Percentiles rank a stretch among this genome's conserved stretches.
These are phyloP conservation scores for Platycnemis pennipes DNA, from an alignment of 2,888 invertebrate species.

Conservation along the genomic window DNA sequence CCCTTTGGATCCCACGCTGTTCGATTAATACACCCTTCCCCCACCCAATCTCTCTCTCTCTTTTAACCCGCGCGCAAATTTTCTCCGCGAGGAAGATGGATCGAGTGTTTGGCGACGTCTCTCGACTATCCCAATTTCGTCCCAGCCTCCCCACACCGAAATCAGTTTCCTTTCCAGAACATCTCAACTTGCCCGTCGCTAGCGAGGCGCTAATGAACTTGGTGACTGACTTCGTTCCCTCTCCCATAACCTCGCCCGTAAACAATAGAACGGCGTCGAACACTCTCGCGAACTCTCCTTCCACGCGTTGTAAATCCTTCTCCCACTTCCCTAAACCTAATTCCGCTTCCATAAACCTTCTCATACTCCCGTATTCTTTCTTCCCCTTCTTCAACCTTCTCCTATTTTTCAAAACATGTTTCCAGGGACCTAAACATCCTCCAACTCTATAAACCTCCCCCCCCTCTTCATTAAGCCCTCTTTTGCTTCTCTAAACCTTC, in stretches of 20 bases:
- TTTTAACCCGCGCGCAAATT: slow-evolving; percentile 12
- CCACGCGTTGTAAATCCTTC: not conserved
- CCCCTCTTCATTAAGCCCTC: no score
- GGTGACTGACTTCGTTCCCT: not conserved
- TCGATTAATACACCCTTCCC: not conserved
- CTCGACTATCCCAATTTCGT: slow-evolving; percentile 3
- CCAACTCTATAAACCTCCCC: no score
- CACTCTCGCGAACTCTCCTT: no score
- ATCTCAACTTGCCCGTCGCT: not conserved
- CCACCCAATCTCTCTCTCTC: not conserved
- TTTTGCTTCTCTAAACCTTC: no score
- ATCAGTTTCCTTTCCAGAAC: not conserved
- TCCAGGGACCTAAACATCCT: no score
- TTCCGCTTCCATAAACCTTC: no score
- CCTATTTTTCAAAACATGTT: no score
- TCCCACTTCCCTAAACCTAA: no score
- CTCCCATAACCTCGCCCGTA: not conserved
- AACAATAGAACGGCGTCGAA: not conserved
- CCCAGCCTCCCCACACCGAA: not conserved
- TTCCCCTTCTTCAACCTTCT: not conserved
- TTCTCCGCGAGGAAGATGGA: not conserved
- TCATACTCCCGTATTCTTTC: not conserved
- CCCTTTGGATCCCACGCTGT: not conserved
- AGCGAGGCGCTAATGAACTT: slow-evolving; percentile 21
- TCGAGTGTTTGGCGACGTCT: not conserved